Percentiles rank a stretch among this genome's conserved stretches.
phyloP scores from a whole-genome alignment of 2,797 vertebrate genomes.

The Danionella dracula region DNA sequence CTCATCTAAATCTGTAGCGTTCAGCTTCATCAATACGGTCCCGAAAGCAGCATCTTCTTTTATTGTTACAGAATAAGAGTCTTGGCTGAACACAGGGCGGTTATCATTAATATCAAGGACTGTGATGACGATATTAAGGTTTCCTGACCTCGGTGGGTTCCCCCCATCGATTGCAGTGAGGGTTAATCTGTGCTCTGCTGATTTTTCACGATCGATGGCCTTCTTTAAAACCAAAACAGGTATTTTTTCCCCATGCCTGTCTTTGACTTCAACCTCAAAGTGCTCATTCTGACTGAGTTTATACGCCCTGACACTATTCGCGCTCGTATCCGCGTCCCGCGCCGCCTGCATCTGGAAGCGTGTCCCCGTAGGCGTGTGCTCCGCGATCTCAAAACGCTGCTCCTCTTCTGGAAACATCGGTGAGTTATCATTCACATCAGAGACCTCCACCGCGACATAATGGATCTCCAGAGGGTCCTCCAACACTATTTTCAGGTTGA shows the following conservation, averaged over 20 bases:
- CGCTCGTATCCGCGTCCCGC: constrained; percentile 61
- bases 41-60: constrained; percentile 51
- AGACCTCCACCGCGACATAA: constrained; percentile 65
- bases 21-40: constrained; percentile 33
- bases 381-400: constrained; percentile 46
- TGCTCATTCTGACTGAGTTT: constrained; percentile 65
- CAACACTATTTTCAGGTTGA: constrained; percentile 67
- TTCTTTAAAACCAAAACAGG: constrained; percentile 52
- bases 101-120: constrained; percentile 63
- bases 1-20: constrained; percentile 48
- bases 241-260: constrained; percentile 55
- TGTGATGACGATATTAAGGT: constrained; percentile 44
- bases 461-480: constrained; percentile 71
- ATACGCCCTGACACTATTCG: constrained; percentile 64
- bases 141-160: constrained; percentile 51
- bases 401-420: constrained; percentile 53
- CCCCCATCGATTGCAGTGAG: constrained; percentile 58
- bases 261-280: constrained; percentile 65
- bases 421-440: constrained; percentile 70
- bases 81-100: constrained; percentile 49
- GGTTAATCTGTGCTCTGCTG: constrained; percentile 27
- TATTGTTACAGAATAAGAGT: constrained; percentile 38
- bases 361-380: constrained; percentile 48
- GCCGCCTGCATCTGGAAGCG: constrained; percentile 65
- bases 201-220: constrained; percentile 52